Base-by-base conservation (phyloP, 1,140 invertebrate species). In the Wiebesia pumilae region DNA sequence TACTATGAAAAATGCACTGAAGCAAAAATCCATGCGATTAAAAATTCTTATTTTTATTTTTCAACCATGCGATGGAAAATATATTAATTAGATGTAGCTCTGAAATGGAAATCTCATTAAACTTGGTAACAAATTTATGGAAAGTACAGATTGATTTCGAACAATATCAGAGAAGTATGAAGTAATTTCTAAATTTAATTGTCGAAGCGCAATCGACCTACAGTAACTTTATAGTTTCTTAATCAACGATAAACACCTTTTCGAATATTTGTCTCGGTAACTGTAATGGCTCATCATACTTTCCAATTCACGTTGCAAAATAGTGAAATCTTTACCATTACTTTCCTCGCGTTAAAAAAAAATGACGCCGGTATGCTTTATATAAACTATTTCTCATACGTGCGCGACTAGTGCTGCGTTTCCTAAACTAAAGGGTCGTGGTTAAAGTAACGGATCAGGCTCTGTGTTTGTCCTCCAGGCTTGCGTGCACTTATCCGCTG, bases 361-460 rank as follows among this genome's bases (percentile, higher is more conserved):
- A 9, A 27, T 38, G 9, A 43, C 71, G 38, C 10, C 30, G 38
- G 14, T 38, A 3, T 1, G 2, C 9, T 75, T 24, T 24, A 62
- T 62, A 62, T 10, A 14, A 27, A 27, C 21, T 75, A 43, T 65
- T 33, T 80, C 33, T 4, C 62, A 62, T 35, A 62, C 21, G 24
- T 27, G 3, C 3, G 58, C 58, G 24, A 24, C 3, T 2, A 10
- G 3, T 24, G 43, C 47, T n/a, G 35, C 14, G 16, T 75, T 43
- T 73, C n/a, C 40, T 38, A 33, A 77, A 58, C 81, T 78, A 85
- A 84, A 89, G 88, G 88, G 87, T 89, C 88, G 85, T 88, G 87
- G 82, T 33, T 83, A 69, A 86, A 83, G 84, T 89, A 89, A 89
- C 87, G 88, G 87, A 54, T 47, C 69, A 54, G 67, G 27, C 71